Evolutionary conservation across 2,888 invertebrate genomes (phyloP).

Genomic region (Drosophila cognata): DNA sequence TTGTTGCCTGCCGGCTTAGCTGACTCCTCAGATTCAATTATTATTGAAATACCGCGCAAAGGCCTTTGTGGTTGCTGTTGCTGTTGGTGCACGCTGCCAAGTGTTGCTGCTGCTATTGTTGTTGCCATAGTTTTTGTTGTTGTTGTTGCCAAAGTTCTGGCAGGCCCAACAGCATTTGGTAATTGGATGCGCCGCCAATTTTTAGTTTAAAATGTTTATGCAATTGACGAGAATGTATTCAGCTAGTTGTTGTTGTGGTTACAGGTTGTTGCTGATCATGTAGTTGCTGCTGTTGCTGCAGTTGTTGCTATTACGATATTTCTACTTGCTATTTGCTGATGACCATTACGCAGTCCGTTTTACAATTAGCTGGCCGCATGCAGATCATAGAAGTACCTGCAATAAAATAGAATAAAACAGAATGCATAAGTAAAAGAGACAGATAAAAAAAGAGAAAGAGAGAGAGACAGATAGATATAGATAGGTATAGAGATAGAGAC

Average conservation of each 20-base stretch:
- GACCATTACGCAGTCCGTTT: constrained; percentile 64
- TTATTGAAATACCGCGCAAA: constrained; percentile 75
- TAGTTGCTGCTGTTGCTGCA: constrained; percentile 34
- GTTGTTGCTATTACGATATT: constrained; percentile 30
- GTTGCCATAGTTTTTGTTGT: constrained; percentile 25
- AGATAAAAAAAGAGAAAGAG: constrained; percentile 15
- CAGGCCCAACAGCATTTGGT: constrained; percentile 62
- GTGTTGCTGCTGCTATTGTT: constrained; percentile 35
- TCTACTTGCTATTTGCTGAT: constrained; percentile 41
- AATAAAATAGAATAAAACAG: constrained; percentile 43
- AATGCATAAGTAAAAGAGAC: constrained; percentile 17
- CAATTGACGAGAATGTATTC: constrained; percentile 33
- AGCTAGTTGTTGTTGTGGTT: constrained; percentile 34
- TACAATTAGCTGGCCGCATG: constrained; percentile 72
- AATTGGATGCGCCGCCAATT: constrained; percentile 57
- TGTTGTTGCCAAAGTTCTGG: constrained; percentile 63
- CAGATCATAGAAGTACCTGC: constrained; percentile 55
- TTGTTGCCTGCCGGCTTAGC: constrained; percentile 40
- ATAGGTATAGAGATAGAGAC: constrained; percentile 6
- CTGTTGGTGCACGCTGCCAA: constrained; percentile 22
- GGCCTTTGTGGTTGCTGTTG: constrained; percentile 58
- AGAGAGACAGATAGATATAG: constrained; percentile 1
- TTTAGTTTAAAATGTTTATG: constrained; percentile 57
- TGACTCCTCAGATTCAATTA: constrained; percentile 66
- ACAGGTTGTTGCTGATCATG: constrained; percentile 37